These are phyloP conservation scores for Cloeon dipterum DNA, from an alignment of 2,888 invertebrate species.

Conservation along the genomic window DNA sequence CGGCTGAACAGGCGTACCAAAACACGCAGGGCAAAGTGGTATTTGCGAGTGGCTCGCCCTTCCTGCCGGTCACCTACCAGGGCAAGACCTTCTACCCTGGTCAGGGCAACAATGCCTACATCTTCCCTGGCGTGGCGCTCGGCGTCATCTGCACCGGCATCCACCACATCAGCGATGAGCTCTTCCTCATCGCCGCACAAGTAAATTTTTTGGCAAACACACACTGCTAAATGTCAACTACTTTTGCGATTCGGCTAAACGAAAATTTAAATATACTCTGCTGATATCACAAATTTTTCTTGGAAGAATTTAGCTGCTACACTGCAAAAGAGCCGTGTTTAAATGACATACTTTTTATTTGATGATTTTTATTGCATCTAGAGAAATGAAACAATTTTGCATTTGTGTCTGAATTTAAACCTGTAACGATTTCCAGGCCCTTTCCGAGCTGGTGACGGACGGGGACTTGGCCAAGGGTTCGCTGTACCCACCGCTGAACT, in stretches of 20 bases:
- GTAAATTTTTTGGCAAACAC: slow-evolving; percentile 27
- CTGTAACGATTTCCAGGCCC: slow-evolving; percentile 27
- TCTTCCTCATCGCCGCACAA: slow-evolving; percentile 89
- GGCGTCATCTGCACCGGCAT: slow-evolving; percentile 83
- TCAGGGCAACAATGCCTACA: slow-evolving; percentile 95
- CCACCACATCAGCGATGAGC: slow-evolving; percentile 77
- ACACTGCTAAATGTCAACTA: too few species aligned
- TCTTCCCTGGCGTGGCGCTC: slow-evolving; percentile 88
- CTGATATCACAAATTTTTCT: background rate
- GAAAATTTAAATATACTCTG: slow-evolving; percentile 4
- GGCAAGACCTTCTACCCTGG: slow-evolving; percentile 73
- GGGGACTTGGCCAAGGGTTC: slow-evolving; percentile 65
- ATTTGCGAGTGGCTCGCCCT: slow-evolving; percentile 92
- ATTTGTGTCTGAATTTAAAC: too few species aligned
- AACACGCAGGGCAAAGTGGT: slow-evolving; percentile 83
- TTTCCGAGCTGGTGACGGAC: slow-evolving; percentile 65
- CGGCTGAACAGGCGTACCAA: slow-evolving; percentile 85
- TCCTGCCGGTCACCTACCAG: slow-evolving; percentile 56
- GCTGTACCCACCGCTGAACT: slow-evolving; percentile 72
- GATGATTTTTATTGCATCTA: too few species aligned
- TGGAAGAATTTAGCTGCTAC: background rate
- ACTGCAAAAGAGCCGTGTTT: background rate
- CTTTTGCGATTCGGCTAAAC: background rate
- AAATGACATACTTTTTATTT: too few species aligned
- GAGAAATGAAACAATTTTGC: too few species aligned